phyloP scores from a whole-genome alignment of 2,113 vertebrate genomes.

The Protomyctophum bolini region DNA sequence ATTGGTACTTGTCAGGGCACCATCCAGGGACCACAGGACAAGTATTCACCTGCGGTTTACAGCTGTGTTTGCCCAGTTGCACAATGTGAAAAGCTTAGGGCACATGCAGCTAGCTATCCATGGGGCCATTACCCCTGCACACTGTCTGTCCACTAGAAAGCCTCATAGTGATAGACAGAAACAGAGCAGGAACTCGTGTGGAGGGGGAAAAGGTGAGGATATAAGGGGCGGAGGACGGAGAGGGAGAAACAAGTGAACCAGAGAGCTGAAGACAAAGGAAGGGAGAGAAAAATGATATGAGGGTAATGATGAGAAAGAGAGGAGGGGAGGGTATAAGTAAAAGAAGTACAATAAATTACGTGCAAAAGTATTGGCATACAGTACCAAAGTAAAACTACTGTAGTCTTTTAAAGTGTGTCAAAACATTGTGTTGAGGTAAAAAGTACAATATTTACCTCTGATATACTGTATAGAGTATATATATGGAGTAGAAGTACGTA shows the following conservation, averaged over 20 bases:
- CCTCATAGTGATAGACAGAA: slow-evolving; percentile 4
- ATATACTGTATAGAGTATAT: too few relatives aligned
- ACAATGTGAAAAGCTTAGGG: slow-evolving; percentile 31
- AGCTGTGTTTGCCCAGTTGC: slow-evolving; percentile 18
- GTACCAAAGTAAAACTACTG: too few relatives aligned
- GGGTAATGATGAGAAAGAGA: too few relatives aligned
- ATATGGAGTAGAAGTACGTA: too few relatives aligned
- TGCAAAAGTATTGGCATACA: too few relatives aligned
- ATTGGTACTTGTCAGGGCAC: background rate
- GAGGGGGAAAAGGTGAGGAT: slow-evolving; percentile 18
- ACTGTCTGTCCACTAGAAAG: slow-evolving; percentile 48
- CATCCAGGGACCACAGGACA: background rate
- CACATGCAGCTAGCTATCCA: slow-evolving; percentile 25
- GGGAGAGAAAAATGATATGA: too few relatives aligned
- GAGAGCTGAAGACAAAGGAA: too few relatives aligned
- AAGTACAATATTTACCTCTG: too few relatives aligned
- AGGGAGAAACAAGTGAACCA: background rate
- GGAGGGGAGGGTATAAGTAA: too few relatives aligned
- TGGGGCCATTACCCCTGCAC: slow-evolving; percentile 42
- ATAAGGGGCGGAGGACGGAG: slow-evolving; percentile 30
- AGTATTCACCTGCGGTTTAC: slow-evolving; percentile 1
- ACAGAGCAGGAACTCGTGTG: slow-evolving; percentile 17
- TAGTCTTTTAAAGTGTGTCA: too few relatives aligned
- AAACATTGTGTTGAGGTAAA: too few relatives aligned
- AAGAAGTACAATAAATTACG: too few relatives aligned